Conservation (phyloP, 2,113 vertebrate species). For the Albula goreensis region DNA sequence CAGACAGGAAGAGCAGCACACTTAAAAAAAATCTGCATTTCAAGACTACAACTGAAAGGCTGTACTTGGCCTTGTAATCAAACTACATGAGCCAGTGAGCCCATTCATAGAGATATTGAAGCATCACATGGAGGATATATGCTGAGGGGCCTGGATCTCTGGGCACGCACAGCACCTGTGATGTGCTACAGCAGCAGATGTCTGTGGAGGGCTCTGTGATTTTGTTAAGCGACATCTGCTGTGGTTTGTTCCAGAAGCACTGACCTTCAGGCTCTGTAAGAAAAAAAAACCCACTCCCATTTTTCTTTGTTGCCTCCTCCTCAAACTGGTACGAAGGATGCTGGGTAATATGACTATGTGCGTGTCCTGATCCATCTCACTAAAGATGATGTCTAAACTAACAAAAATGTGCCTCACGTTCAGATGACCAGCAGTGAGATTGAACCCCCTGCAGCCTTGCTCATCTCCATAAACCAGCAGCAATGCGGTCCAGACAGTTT, state of each 20-base stretch:
- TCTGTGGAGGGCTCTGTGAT: conserved; percentile 62
- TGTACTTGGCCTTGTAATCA: neutral
- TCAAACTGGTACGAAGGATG: neutral
- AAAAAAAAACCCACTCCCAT: conserved; percentile 49
- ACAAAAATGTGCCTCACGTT: neutral
- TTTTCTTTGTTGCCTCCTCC: conserved; percentile 35
- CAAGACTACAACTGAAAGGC: neutral
- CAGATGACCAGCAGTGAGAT: neutral
- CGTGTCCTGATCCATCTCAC: conserved; percentile 38
- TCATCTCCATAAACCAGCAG: neutral
- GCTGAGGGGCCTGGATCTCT: conserved; percentile 12
- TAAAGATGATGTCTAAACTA: conserved; percentile 33
- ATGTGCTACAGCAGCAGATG: conserved; percentile 49
- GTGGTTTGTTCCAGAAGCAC: conserved; percentile 60
- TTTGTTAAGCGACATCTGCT: conserved; percentile 75
- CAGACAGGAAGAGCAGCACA: neutral
- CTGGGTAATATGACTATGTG: conserved; percentile 12
- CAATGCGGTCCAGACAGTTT: neutral
- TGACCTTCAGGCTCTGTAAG: conserved; percentile 76
- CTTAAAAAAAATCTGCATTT: neutral
- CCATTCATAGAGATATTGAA: conserved; percentile 50
- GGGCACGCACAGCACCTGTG: conserved; percentile 47
- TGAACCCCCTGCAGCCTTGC: neutral
- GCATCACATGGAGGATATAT: conserved; percentile 46
- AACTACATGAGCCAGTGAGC: conserved; percentile 33